Conservation (phyloP, 2,888 invertebrate genomes). For the Sturmia bella region DNA sequence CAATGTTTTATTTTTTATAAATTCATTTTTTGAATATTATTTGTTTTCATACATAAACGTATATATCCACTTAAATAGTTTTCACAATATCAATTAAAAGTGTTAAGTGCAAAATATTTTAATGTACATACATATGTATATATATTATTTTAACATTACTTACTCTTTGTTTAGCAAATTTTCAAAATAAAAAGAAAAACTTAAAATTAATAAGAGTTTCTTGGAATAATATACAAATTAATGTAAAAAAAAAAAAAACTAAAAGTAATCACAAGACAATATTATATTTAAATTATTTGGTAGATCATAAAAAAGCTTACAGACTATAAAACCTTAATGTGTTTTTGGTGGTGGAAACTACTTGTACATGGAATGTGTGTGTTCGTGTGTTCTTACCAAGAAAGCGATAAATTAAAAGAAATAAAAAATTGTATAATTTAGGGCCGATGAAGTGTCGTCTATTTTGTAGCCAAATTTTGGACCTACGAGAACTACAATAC, state of each 20-base stretch:
- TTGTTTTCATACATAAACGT: slow-evolving; percentile 39
- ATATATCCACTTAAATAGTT: slow-evolving; percentile 49
- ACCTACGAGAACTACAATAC: slow-evolving; percentile 56
- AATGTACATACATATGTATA: slow-evolving; percentile 24
- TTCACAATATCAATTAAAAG: slow-evolving; percentile 46
- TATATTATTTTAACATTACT: not conserved
- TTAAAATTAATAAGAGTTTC: slow-evolving; percentile 51
- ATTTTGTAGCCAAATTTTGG: slow-evolving; percentile 51
- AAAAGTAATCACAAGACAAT: slow-evolving; percentile 62
- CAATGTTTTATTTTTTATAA: slow-evolving; percentile 52
- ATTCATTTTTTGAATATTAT: slow-evolving; percentile 55
- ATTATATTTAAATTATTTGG: slow-evolving; percentile 63
- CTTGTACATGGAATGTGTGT: slow-evolving; percentile 42
- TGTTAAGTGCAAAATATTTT: slow-evolving; percentile 59
- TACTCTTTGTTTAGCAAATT: slow-evolving; percentile 16
- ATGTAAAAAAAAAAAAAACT: slow-evolving; percentile 43
- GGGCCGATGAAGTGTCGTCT: slow-evolving; percentile 47
- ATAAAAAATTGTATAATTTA: slow-evolving; percentile 14
- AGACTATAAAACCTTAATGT: slow-evolving; percentile 42
- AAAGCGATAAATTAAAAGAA: not conserved
- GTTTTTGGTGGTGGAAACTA: slow-evolving; percentile 25
- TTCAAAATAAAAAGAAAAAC: slow-evolving; percentile 26
- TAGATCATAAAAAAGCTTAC: slow-evolving; percentile 60
- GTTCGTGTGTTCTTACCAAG: slow-evolving; percentile 3
- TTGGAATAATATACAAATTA: slow-evolving; percentile 26